Evolutionary conservation across 2,888 invertebrate species (phyloP).

Genomic region (Drosophila rubida): DNA sequence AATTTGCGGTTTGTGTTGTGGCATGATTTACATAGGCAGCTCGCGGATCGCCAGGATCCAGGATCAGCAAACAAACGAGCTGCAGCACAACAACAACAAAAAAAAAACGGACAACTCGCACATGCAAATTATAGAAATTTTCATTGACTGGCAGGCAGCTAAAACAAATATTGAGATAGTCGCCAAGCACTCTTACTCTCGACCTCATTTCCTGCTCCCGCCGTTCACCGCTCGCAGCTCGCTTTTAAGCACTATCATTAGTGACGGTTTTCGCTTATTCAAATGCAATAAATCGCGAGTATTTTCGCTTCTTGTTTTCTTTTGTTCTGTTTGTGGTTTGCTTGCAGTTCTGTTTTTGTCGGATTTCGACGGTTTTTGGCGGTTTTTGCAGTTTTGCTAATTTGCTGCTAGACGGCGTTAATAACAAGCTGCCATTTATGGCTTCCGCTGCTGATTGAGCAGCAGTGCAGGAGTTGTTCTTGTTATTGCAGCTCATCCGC

Average conservation of each 20-base stretch:
- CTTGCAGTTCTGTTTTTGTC: too few species aligned
- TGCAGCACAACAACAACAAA: constrained; percentile 8
- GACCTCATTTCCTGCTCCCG: too few species aligned
- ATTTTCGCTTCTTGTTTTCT: constrained; percentile 11
- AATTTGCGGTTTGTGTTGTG: constrained; percentile 76
- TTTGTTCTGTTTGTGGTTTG: neutral
- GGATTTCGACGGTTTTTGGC: neutral
- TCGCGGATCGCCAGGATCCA: neutral
- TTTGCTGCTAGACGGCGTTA: constrained; percentile 75
- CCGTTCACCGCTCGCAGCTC: too few species aligned
- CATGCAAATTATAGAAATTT: constrained; percentile 83
- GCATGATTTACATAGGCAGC: constrained; percentile 78
- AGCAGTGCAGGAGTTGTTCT: neutral
- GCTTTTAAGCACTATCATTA: constrained; percentile 61
- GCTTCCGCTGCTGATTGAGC: constrained; percentile 64
- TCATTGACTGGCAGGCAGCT: constrained; percentile 43
- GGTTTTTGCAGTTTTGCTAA: constrained; percentile 46
- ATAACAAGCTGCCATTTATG: constrained; percentile 77
- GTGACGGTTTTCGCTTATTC: constrained; percentile 55
- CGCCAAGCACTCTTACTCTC: constrained; percentile 12
- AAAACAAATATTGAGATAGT: constrained; percentile 75
- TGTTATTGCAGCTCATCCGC: neutral
- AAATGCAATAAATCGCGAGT: constrained; percentile 70
- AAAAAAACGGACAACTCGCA: constrained; percentile 13
- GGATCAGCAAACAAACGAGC: constrained; percentile 2